Conservation (phyloP, 2,797 vertebrate species). For the Pantherophis vulpinus region DNA sequence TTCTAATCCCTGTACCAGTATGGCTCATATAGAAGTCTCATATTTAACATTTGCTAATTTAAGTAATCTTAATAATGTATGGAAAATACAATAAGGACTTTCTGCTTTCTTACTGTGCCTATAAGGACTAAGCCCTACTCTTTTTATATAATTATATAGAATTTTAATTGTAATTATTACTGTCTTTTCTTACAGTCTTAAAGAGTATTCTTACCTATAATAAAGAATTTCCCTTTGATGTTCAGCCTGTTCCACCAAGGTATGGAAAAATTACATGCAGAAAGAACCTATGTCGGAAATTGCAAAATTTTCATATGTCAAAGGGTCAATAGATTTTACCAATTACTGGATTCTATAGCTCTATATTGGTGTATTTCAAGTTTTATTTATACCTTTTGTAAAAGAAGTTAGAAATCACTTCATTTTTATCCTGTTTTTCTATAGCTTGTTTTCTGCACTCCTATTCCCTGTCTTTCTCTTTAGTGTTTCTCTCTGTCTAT, state of each 20-base stretch:
- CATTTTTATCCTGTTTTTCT: not conserved
- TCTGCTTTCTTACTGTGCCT: not conserved
- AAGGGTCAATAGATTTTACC: not conserved
- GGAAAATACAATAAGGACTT: not conserved
- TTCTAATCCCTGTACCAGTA: not conserved
- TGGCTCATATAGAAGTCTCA: not conserved
- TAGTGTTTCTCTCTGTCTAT: not conserved
- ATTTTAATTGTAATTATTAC: conserved; percentile 8
- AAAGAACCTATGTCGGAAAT: not conserved
- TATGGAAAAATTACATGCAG: conserved; percentile 64
- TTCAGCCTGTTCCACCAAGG: conserved; percentile 95
- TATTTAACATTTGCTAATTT: not conserved
- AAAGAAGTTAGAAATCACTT: not conserved
- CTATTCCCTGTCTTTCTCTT: not conserved
- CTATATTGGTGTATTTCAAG: not conserved
- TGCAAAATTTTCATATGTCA: not conserved
- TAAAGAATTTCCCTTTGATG: conserved; percentile 97
- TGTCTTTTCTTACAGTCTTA: conserved; percentile 78
- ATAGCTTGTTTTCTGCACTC: not conserved
- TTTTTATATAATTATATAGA: not conserved
- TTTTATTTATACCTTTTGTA: not conserved
- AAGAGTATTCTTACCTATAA: conserved; percentile 93
- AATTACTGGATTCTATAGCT: not conserved
- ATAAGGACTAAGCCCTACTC: not conserved
- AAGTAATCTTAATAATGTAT: not conserved